phyloP scores from a whole-genome alignment of 2,888 invertebrate species.

The Netelia inedita region DNA sequence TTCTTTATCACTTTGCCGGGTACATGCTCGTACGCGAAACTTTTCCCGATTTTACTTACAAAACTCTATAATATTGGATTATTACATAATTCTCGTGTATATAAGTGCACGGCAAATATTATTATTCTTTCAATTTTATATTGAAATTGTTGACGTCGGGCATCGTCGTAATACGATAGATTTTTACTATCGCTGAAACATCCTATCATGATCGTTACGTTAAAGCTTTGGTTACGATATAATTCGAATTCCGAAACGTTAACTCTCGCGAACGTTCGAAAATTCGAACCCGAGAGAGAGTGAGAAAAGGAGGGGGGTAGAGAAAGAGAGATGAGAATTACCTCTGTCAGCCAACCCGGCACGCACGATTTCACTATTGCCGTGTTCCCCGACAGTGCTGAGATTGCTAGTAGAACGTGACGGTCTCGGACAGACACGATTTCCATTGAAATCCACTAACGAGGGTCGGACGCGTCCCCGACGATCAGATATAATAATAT shows the following conservation, averaged over 20 bases:
- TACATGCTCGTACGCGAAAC: too few species aligned
- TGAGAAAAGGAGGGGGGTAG: background rate
- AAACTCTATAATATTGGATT: too few species aligned
- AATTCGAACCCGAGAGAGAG: conserved; percentile 51
- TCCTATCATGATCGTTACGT: conserved; percentile 8
- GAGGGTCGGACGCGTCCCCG: conserved; percentile 74
- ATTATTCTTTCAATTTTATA: too few species aligned
- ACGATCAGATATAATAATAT: conserved; percentile 60
- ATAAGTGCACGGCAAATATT: too few species aligned
- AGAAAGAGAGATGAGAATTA: conserved; percentile 37
- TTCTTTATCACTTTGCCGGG: too few species aligned
- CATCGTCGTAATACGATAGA: conserved; percentile 11
- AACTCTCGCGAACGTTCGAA: conserved; percentile 52
- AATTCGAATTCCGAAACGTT: conserved; percentile 30
- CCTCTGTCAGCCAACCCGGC: conserved; percentile 48
- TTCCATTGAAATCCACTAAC: conserved; percentile 76
- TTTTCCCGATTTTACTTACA: too few species aligned
- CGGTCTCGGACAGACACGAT: conserved; percentile 60
- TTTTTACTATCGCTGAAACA: conserved; percentile 6
- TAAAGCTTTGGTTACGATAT: conserved; percentile 9
- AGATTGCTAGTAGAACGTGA: conserved; percentile 63
- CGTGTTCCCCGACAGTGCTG: conserved; percentile 29
- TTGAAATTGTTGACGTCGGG: too few species aligned
- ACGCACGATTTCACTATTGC: conserved; percentile 60
- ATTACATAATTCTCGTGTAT: too few species aligned